Percentiles rank a stretch among this genome's conserved stretches.
phyloP scores from a whole-genome alignment of 2,797 vertebrate species.

The Microhierax caerulescens region DNA sequence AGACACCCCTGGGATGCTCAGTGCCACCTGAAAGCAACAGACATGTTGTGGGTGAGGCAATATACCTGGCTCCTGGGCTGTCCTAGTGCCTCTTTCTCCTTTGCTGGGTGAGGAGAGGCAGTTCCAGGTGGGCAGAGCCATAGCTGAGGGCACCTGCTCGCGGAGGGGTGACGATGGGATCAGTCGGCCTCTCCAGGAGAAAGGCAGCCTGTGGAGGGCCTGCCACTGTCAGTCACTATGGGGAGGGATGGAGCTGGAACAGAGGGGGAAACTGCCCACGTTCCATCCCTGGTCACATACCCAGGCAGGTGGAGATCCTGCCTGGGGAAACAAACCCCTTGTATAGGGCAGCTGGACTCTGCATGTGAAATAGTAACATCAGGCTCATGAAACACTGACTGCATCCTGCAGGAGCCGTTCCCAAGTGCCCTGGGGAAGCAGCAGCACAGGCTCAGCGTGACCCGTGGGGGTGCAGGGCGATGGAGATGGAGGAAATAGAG shows the following conservation, averaged over 20 bases:
- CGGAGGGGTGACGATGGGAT: background rate
- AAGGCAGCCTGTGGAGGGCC: background rate
- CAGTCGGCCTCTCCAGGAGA: background rate
- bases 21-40: background rate
- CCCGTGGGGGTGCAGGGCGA: background rate
- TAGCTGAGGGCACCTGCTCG: background rate
- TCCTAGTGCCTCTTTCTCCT: background rate
- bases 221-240: background rate
- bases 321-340: background rate
- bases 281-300: background rate
- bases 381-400: background rate
- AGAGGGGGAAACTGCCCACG: rapidly evolving
- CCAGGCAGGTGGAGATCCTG: background rate
- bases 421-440: background rate
- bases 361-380: rapidly evolving
- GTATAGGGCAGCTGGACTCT: background rate
- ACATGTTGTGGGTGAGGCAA: background rate
- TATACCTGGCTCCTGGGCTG: background rate
- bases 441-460: background rate
- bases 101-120: background rate
- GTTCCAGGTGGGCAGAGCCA: background rate
- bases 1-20: background rate
- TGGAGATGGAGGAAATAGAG: background rate
- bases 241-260: background rate
- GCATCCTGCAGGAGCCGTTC: background rate